A percentile compares a stretch with the other conserved stretches of the same genome.
phyloP scores from a whole-genome alignment of 1,140 invertebrate species.

The Drosophila azteca region DNA sequence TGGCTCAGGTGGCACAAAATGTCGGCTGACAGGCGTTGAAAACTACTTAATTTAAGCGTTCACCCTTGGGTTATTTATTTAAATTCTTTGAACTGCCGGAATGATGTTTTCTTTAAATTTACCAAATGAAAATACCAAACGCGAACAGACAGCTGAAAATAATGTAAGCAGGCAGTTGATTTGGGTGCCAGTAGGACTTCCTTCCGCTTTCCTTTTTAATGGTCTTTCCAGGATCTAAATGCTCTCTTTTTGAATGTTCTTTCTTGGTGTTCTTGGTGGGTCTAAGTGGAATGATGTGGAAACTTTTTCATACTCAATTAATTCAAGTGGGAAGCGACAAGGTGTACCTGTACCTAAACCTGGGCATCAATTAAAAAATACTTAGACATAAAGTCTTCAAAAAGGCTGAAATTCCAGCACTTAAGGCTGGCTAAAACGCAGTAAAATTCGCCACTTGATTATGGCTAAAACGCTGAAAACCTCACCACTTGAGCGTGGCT shows the following conservation, averaged over 20 bases:
- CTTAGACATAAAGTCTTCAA: slow-evolving; percentile 33
- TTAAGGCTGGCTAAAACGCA: slow-evolving; percentile 5
- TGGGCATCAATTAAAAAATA: slow-evolving; percentile 63
- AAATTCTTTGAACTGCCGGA: slow-evolving; percentile 40
- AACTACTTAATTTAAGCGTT: slow-evolving; percentile 55
- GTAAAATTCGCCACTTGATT: not conserved
- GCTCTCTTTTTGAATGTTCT: not conserved
- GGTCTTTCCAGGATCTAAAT: not conserved
- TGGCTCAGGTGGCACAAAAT: slow-evolving; percentile 48
- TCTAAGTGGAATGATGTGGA: slow-evolving; percentile 14
- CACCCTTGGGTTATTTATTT: slow-evolving; percentile 44
- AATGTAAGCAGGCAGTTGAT: slow-evolving; percentile 22
- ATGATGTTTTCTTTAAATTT: slow-evolving; percentile 76
- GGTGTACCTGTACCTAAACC: slow-evolving; percentile 21
- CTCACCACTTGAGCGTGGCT: slow-evolving; percentile 24
- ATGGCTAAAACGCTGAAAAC: too few relatives aligned
- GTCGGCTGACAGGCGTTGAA: slow-evolving; percentile 33
- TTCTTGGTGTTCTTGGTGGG: slow-evolving; percentile 28
- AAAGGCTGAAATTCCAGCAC: not conserved
- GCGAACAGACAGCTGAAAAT: slow-evolving; percentile 16
- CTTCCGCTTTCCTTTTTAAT: slow-evolving; percentile 21
- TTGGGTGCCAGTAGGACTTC: slow-evolving; percentile 29
- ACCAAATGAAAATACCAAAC: slow-evolving; percentile 40
- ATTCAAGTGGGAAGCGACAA: slow-evolving; percentile 28
- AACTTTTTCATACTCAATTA: slow-evolving; percentile 66